Base-by-base conservation (phyloP, 2,888 invertebrate species). In the Onchidella celtica region DNA sequence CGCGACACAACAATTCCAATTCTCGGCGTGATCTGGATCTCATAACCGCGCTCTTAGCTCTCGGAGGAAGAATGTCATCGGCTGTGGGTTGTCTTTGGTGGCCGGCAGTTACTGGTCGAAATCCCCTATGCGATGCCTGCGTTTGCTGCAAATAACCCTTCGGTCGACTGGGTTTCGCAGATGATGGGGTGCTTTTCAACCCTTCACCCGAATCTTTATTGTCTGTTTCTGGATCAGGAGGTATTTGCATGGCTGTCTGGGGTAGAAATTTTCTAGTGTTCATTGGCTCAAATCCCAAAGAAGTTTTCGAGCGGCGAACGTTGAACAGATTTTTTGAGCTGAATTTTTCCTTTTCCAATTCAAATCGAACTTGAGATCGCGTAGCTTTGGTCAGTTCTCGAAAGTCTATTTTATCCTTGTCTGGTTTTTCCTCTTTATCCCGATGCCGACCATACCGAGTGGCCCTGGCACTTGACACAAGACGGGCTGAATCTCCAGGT, bases 251-350 rank as follows among this genome's bases (percentile, higher is more conserved):
- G 0, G 38, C 27, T 29, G 75, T 21, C 17, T 63, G 32, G 4
- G 38, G 29, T 27, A 59, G 6, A 0, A 38, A 32, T 17, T 78
- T 69, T 57, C 9, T 78, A 9, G 36, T 2, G 3, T 4, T 14
- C 4, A 21, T 9, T 27, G 40, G 34, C 27, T 79, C 72, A 34
- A 69, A 24, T 14, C 68, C 74, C 0, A 34, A 17, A 17, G 29
- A 59, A 17, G 40, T 63, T 2, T 11, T 66, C 9, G 36, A 17
- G 24, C 73, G 34, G 0, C 80, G 57, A 9, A 73, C 79, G 63
- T 84, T 84, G 77, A 84, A 84, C 34, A 84, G 29, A 36, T 79
- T 82, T 57, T 80, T 82, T 61, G 84, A 61, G 47, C 84, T 84
- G 77, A 66, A 84, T 29, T 69, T 79, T 0, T 82, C 79, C 14